phyloP scores from a whole-genome alignment of 2,113 vertebrate species.

The Alethe castanea region DNA sequence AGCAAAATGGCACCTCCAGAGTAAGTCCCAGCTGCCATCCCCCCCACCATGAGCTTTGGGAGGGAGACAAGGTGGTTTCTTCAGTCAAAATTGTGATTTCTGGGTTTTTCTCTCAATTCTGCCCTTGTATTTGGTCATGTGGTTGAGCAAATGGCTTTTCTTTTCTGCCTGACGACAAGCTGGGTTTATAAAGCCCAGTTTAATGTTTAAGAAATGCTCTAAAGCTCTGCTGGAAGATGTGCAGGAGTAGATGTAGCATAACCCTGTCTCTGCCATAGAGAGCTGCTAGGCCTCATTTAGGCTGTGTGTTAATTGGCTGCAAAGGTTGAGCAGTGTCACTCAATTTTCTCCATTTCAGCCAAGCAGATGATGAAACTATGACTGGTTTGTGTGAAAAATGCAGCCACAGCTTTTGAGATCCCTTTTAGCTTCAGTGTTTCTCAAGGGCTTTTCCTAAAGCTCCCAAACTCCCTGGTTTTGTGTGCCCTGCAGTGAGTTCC shows the following conservation, averaged over 20 bases:
- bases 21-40: slow-evolving; percentile 75
- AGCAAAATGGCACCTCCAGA: slow-evolving; percentile 96
- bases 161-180: background rate
- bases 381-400: background rate
- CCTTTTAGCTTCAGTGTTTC: background rate
- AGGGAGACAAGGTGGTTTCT: background rate
- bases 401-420: background rate
- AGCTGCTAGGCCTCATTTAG: background rate
- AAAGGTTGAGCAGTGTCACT: background rate
- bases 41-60: background rate
- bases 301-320: background rate
- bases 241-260: background rate
- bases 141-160: background rate
- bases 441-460: background rate
- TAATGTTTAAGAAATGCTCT: background rate
- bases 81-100: background rate
- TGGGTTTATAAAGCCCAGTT: background rate
- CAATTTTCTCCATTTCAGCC: background rate
- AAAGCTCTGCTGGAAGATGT: background rate
- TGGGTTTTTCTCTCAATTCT: accelerated
- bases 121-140: accelerated
- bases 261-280: background rate
- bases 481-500: background rate
- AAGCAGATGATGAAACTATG: background rate
- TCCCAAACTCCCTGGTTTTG: accelerated